A percentile compares a stretch with the other conserved stretches of the same genome.
Evolutionary conservation across 1,140 invertebrate species (phyloP).

Genomic region (Lucilia cuprina): DNA sequence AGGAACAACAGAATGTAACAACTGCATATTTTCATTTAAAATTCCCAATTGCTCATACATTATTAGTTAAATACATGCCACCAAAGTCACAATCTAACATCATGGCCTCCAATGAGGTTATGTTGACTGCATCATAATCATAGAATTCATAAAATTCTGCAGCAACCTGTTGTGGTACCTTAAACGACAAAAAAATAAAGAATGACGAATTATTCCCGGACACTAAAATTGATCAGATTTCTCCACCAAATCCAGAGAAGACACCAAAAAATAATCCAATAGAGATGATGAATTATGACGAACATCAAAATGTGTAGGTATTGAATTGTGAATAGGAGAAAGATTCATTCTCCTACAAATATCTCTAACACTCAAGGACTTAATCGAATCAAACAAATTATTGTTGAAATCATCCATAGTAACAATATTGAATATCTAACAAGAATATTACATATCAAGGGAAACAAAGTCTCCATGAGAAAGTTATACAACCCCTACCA

Average conservation of each 20-base stretch:
- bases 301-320: constrained; percentile 1
- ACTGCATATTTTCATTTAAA: background rate
- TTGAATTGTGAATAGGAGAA: background rate
- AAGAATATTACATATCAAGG: background rate
- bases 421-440: background rate
- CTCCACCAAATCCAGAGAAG: background rate
- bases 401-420: background rate
- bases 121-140: background rate
- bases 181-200: background rate
- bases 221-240: background rate
- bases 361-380: background rate
- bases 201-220: background rate
- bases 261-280: too few species aligned
- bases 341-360: background rate
- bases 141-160: background rate
- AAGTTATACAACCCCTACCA: background rate
- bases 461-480: background rate
- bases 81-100: background rate
- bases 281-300: background rate
- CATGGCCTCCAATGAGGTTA: background rate
- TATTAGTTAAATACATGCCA: background rate
- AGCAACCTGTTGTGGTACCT: background rate
- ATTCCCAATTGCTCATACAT: background rate
- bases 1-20: background rate
- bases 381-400: background rate